Evolutionary conservation across 2,888 invertebrate species (phyloP).

Genomic region (Ellobium chinense): DNA sequence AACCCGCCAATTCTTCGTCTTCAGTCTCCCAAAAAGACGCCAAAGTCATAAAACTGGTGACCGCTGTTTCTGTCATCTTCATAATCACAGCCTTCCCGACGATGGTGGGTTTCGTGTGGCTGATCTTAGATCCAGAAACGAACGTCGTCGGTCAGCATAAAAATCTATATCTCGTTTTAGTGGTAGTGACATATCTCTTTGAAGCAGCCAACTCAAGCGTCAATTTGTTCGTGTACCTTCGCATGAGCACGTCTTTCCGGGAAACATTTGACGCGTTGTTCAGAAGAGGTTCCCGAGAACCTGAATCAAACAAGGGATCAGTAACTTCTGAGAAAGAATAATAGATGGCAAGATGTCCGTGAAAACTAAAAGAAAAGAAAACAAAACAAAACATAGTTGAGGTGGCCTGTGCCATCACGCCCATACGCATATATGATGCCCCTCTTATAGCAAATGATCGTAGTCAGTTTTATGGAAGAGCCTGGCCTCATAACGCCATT

Average conservation of each 20-base stretch:
- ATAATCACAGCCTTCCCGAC: constrained; percentile 20
- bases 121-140: constrained; percentile 9
- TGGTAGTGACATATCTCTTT: constrained; percentile 3
- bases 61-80: not conserved
- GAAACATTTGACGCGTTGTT: not conserved
- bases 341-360: no score
- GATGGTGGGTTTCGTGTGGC: constrained; percentile 6
- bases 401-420: no score
- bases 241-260: constrained; percentile 4
- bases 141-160: constrained; percentile 3
- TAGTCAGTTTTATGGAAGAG: no score
- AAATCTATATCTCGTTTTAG: constrained; percentile 9
- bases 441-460: no score
- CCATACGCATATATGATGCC: no score
- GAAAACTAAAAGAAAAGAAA: no score
- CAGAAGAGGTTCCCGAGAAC: no score
- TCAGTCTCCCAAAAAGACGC: constrained; percentile 2
- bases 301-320: no score
- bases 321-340: no score
- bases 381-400: no score
- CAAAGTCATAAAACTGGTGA: constrained; percentile 24
- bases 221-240: constrained; percentile 20
- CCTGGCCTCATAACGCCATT: no score
- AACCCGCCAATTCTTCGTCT: not conserved
- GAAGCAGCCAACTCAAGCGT: constrained; percentile 29